Conservation (phyloP, 2,113 vertebrate genomes). For the Cacatua alba region DNA sequence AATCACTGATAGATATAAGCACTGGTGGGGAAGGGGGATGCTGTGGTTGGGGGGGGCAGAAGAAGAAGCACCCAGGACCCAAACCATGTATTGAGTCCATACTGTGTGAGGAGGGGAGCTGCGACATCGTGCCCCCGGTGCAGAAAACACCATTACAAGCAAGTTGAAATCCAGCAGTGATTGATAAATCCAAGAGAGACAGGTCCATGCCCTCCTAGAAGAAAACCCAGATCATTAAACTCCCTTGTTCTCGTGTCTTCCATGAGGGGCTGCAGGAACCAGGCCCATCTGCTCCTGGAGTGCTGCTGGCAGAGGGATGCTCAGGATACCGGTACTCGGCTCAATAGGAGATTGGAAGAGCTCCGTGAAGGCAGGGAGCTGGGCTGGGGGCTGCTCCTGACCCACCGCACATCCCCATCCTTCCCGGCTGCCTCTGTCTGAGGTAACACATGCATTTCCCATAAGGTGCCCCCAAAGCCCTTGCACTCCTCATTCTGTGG, state of each 20-base stretch:
- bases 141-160: background rate
- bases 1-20: background rate
- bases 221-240: slow-evolving; percentile 54
- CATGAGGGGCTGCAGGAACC: background rate
- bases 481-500: background rate
- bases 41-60: background rate
- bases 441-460: background rate
- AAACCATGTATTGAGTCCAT: background rate
- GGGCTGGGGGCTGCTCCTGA: background rate
- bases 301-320: background rate
- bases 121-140: background rate
- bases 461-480: background rate
- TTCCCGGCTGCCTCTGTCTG: background rate
- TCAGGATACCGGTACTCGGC: rapidly evolving
- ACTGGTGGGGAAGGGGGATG: background rate
- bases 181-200: slow-evolving; percentile 42
- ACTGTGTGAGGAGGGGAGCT: background rate
- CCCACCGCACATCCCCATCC: background rate
- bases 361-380: background rate
- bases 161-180: slow-evolving; percentile 26
- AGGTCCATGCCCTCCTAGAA: slow-evolving; percentile 42
- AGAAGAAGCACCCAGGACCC: background rate
- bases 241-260: slow-evolving; percentile 1
- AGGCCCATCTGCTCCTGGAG: background rate
- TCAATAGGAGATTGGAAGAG: background rate